A percentile compares a stretch with the other conserved stretches of the same genome.
These are phyloP conservation scores for Cavia aperea DNA, from an alignment of 2,113 vertebrate genomes.

Conservation along the genomic window DNA sequence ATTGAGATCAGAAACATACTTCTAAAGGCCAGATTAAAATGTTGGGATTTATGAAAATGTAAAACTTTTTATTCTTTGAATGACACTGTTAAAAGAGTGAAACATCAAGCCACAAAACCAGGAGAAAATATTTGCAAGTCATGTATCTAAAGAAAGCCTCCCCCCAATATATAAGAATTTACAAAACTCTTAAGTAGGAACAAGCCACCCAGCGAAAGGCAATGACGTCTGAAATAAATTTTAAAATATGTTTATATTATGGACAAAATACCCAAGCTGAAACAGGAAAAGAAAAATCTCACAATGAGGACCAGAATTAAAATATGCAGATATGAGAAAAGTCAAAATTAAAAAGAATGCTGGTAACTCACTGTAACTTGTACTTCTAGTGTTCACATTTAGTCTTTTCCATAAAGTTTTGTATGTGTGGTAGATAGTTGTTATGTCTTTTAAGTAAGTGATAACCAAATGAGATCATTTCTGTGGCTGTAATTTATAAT, in stretches of 20 bases:
- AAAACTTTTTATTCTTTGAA: neutral
- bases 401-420: neutral
- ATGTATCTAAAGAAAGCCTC: neutral
- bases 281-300: neutral
- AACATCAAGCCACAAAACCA: neutral
- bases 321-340: neutral
- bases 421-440: neutral
- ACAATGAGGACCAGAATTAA: neutral
- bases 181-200: neutral
- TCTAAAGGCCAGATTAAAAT: neutral
- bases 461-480: slow-evolving; percentile 49
- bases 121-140: neutral
- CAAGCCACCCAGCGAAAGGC: neutral
- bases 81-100: neutral
- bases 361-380: neutral
- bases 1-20: neutral
- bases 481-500: slow-evolving; percentile 37
- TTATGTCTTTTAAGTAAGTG: slow-evolving; percentile 27
- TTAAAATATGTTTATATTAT: slow-evolving; percentile 1
- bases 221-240: neutral
- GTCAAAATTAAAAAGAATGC: neutral
- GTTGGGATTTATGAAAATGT: neutral
- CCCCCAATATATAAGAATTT: neutral
- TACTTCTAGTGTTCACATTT: neutral
- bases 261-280: neutral